Evolutionary conservation across 2,888 invertebrate species (phyloP), one percentile per base, ranked within the genome.

Genomic region (Euphydryas editha): DNA sequence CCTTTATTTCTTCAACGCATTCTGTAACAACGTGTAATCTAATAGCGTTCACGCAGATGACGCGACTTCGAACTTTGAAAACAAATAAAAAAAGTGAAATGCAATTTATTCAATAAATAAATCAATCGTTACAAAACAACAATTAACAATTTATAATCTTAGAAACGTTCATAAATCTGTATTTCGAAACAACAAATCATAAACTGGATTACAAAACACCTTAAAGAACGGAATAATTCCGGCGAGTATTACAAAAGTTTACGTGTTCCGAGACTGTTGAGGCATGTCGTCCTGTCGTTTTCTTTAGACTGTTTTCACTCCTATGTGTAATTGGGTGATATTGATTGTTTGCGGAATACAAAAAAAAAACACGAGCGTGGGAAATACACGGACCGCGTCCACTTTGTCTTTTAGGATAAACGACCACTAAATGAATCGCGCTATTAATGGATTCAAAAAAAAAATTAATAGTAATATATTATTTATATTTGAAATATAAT

Each of bases 301-400:
- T 76, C 73, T 72, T 78, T 73, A 70, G 73, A 72, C 69, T 65
- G 69, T 73, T 75, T 75, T 75, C 71, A 72, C 72, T 70, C 65
- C 65, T 75, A 72, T 80, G 72, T 74, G 73, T 79, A 75, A 80
- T 80, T 67, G 78, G 68, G 74, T 74, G 73, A 73, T 72, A 78
- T 78, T 72, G 69, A 75, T 70, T 74, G 75, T 73, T 72, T 67
- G 71, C 65, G 68, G 73, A 69, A 67, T 73, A 75, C 71, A 74
- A 77, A 76, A 74, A 77, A 76, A 49, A 73, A 78, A 75, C 69
- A 72, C 58, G 67, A 66, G 72, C 79, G 80, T 81, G 81, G 78
- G 81, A 82, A 78, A 65, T 64, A 71, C 69, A 63, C 77, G 68
- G 67, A 44, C 49, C 67, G 73, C 72, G 74, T 75, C 78, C 78